A percentile compares a stretch with the other conserved stretches of the same genome.
phyloP scores from a whole-genome alignment of 2,888 invertebrate genomes.

The Agrochola lychnidis region DNA sequence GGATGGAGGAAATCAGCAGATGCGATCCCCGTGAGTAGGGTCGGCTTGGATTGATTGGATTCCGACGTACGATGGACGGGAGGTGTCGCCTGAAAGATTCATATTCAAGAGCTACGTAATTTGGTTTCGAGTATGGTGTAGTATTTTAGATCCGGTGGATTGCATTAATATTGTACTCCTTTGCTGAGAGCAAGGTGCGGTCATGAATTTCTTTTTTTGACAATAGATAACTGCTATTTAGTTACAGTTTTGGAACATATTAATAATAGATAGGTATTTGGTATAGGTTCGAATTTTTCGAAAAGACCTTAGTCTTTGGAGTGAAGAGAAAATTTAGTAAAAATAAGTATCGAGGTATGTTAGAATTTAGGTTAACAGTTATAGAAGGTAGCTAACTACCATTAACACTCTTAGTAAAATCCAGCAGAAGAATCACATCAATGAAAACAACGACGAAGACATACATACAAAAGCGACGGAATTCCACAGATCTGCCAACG shows the following conservation, averaged over 20 bases:
- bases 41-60: conserved; percentile 55
- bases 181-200: background rate
- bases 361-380: conserved; percentile 15
- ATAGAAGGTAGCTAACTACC: background rate
- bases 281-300: background rate
- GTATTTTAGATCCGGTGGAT: background rate
- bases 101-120: conserved; percentile 34
- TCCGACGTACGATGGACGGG: conserved; percentile 34
- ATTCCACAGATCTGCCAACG: conserved; percentile 69
- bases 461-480: conserved; percentile 69
- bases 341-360: conserved; percentile 8
- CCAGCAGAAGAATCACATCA: conserved; percentile 25
- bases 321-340: background rate
- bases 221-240: no score
- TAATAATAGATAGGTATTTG: background rate
- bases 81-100: conserved; percentile 36
- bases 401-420: conserved; percentile 20
- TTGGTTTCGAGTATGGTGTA: conserved; percentile 18
- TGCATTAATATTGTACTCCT: background rate
- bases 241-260: background rate
- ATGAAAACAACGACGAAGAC: conserved; percentile 43
- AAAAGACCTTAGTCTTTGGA: background rate
- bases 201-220: background rate
- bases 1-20: conserved; percentile 30
- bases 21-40: conserved; percentile 47